Conservation (phyloP, 2,113 vertebrate genomes). For the Chascanopsetta lugubris region DNA sequence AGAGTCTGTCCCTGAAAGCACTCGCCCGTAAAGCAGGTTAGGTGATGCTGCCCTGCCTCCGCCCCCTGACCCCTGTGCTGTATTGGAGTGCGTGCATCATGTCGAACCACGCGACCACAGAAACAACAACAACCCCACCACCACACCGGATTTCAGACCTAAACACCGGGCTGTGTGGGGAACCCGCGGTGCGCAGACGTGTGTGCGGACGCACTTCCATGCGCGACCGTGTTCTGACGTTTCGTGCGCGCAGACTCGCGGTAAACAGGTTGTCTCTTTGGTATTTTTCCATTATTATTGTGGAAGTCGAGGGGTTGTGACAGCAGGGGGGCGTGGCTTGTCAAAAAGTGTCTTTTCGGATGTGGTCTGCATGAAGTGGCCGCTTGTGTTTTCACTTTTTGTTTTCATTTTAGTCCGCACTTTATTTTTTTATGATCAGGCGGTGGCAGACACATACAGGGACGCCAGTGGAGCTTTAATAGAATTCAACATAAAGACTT, state of each 20-base stretch:
- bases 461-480: no score
- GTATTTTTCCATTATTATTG: conserved; percentile 39
- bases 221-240: not conserved
- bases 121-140: not conserved
- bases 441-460: not conserved
- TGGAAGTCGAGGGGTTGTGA: not conserved
- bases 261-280: conserved; percentile 24
- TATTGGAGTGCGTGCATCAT: conserved; percentile 32
- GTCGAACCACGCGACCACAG: conserved; percentile 7
- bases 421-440: not conserved
- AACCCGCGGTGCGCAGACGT: conserved; percentile 27
- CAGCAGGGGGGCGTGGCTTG: conserved; percentile 45
- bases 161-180: conserved; percentile 21
- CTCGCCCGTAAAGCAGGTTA: conserved; percentile 1
- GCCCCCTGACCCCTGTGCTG: conserved; percentile 35
- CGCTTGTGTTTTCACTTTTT: conserved; percentile 13
- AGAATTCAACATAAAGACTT: no score
- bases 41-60: not conserved
- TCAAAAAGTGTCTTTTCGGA: not conserved
- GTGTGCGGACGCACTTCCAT: conserved; percentile 7
- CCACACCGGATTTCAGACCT: conserved; percentile 17
- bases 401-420: not conserved
- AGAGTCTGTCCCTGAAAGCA: not conserved
- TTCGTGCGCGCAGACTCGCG: conserved; percentile 31
- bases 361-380: not conserved